phyloP scores from a whole-genome alignment of 2,888 invertebrate species.

The Pocota personata region DNA sequence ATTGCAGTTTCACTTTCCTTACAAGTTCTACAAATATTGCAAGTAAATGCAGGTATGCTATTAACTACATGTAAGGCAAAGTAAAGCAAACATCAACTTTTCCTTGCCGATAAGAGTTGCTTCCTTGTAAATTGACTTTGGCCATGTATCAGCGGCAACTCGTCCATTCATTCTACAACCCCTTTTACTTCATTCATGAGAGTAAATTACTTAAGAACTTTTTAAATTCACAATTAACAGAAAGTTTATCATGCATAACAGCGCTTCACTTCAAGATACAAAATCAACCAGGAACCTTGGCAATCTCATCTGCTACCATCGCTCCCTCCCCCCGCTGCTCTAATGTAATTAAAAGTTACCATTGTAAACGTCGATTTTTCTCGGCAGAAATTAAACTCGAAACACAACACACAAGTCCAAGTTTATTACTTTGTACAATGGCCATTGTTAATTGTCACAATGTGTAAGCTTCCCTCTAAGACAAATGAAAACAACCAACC shows the following conservation, averaged over 20 bases:
- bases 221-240: slow-evolving; percentile 16
- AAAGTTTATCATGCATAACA: slow-evolving; percentile 24
- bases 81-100: not conserved
- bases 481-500: slow-evolving; percentile 65
- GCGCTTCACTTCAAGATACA: not conserved
- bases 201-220: slow-evolving; percentile 48
- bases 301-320: slow-evolving; percentile 32
- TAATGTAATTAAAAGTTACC: slow-evolving; percentile 72
- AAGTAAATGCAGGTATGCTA: no score
- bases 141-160: not conserved
- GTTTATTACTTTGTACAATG: slow-evolving; percentile 73
- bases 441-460: slow-evolving; percentile 72
- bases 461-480: slow-evolving; percentile 64
- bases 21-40: no score
- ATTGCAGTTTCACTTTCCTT: no score
- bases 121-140: no score
- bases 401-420: slow-evolving; percentile 69
- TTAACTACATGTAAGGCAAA: not conserved
- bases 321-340: not conserved
- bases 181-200: not conserved
- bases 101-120: not conserved
- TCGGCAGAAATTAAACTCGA: slow-evolving; percentile 66
- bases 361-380: slow-evolving; percentile 70
- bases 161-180: not conserved
- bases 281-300: not conserved